A percentile compares a stretch with the other conserved stretches of the same genome.
These are phyloP conservation scores for Manis crassicaudata DNA, from an alignment of 2,797 vertebrate species.

Conservation along the genomic window DNA sequence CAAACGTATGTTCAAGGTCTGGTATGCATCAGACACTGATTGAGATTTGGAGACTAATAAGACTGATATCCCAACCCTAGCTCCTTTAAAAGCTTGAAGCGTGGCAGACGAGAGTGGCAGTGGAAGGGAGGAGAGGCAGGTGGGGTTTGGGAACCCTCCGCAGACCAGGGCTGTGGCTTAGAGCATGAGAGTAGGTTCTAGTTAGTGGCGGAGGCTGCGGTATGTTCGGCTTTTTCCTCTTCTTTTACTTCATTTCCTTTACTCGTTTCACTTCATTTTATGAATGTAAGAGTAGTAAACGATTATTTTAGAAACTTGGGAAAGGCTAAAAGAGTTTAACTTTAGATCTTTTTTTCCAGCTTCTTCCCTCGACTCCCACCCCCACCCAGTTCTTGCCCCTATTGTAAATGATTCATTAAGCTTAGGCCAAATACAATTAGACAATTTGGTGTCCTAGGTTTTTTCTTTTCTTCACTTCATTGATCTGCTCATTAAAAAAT, in stretches of 20 bases:
- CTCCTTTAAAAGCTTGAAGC: not conserved
- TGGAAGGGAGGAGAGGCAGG: not conserved
- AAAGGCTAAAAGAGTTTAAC: slow-evolving; percentile 22
- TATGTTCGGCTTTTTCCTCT: not conserved
- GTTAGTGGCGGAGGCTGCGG: not conserved
- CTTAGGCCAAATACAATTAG: not conserved
- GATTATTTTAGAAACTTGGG: slow-evolving; percentile 19
- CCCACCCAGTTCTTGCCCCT: not conserved
- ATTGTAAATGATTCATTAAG: slow-evolving; percentile 15
- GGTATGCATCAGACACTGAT: not conserved
- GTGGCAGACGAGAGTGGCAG: not conserved
- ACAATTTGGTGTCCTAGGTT: not conserved
- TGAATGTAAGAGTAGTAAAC: not conserved
- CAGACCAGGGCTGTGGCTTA: not conserved
- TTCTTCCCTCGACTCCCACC: too few species aligned
- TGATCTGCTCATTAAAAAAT: slow-evolving; percentile 52
- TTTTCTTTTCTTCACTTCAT: not conserved
- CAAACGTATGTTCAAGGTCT: not conserved
- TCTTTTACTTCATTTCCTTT: not conserved
- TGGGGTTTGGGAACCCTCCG: not conserved
- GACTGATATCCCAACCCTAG: not conserved
- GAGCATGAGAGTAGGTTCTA: not conserved
- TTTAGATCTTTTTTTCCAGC: not conserved
- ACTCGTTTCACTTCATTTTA: slow-evolving; percentile 21
- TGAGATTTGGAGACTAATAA: not conserved